Conservation (phyloP, 1,140 invertebrate species). For the Drosophila arawakana region DNA sequence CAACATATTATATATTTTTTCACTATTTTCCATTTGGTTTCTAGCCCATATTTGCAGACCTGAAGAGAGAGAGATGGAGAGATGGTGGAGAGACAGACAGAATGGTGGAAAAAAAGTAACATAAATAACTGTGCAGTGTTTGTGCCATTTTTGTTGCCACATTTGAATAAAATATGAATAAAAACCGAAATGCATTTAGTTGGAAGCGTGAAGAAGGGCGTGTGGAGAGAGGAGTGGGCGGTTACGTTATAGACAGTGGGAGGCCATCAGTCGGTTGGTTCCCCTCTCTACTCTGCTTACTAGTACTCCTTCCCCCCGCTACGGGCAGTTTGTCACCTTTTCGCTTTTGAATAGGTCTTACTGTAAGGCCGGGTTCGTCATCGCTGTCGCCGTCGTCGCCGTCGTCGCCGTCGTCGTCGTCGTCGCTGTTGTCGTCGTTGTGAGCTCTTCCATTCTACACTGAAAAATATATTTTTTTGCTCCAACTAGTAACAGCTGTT, state of each 20-base stretch:
- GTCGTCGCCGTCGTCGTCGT: conserved; percentile 11
- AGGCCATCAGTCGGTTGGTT: neutral
- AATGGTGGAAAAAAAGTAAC: conserved; percentile 45
- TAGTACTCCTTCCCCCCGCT: neutral
- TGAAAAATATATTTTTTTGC: too few relatives aligned
- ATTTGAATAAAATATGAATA: conserved; percentile 82
- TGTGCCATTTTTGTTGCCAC: conserved; percentile 80
- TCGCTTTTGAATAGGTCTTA: conserved; percentile 66
- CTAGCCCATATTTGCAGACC: conserved; percentile 39
- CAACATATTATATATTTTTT: conserved; percentile 46
- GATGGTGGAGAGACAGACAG: neutral
- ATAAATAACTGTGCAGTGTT: conserved; percentile 79
- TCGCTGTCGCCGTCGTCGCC: conserved; percentile 14
- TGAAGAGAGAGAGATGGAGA: conserved; percentile 17
- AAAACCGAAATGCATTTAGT: conserved; percentile 80
- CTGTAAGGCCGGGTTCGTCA: conserved; percentile 22
- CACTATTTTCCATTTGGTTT: conserved; percentile 36
- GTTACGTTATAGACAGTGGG: neutral
- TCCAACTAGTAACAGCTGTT: too few relatives aligned
- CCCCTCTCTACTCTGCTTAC: neutral
- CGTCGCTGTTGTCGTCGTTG: neutral
- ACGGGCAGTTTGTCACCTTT: conserved; percentile 76
- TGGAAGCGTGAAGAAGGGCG: conserved; percentile 7
- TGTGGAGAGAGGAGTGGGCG: neutral
- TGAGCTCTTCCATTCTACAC: neutral